Conservation (phyloP, 92 coral and sea anemone species). For the Bergia sp. region DNA sequence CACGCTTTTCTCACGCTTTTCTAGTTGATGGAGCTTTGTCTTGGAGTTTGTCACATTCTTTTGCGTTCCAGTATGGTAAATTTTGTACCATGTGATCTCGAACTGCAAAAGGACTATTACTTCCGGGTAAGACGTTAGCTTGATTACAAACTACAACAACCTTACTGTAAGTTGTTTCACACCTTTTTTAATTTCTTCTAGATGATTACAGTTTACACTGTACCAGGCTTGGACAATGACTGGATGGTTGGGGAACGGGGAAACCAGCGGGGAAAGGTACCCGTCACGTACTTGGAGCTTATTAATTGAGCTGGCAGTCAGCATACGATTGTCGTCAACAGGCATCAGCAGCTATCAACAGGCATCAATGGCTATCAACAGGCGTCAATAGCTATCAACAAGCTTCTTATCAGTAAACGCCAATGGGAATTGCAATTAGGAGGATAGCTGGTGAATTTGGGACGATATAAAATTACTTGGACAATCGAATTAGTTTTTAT, state of each 20-base stretch:
- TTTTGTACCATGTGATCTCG: too few species aligned
- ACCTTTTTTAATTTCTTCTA: conserved; percentile 6
- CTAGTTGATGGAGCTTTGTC: too few species aligned
- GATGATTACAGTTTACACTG: conserved; percentile 86
- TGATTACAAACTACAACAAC: too few species aligned
- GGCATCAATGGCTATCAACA: neutral
- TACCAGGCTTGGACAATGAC: conserved; percentile 92
- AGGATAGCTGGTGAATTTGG: neutral
- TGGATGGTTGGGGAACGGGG: conserved; percentile 99
- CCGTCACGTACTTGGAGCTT: conserved; percentile 88
- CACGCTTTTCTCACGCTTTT: too few species aligned
- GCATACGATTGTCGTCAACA: neutral
- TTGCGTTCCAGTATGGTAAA: too few species aligned
- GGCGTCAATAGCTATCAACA: neutral
- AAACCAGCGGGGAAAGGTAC: conserved; percentile 87
- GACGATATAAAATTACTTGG: neutral
- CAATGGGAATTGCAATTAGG: neutral
- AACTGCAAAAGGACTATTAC: too few species aligned
- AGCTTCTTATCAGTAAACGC: neutral
- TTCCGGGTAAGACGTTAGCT: too few species aligned
- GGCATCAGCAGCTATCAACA: neutral
- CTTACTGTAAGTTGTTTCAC: neutral
- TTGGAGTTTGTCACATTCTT: too few species aligned
- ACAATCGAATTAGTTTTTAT: neutral
- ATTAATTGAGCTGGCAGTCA: neutral